Evolutionary conservation across 2,888 invertebrate species (phyloP), one percentile per base, ranked within the genome.

Genomic region (Stenolophus ochropezus): DNA sequence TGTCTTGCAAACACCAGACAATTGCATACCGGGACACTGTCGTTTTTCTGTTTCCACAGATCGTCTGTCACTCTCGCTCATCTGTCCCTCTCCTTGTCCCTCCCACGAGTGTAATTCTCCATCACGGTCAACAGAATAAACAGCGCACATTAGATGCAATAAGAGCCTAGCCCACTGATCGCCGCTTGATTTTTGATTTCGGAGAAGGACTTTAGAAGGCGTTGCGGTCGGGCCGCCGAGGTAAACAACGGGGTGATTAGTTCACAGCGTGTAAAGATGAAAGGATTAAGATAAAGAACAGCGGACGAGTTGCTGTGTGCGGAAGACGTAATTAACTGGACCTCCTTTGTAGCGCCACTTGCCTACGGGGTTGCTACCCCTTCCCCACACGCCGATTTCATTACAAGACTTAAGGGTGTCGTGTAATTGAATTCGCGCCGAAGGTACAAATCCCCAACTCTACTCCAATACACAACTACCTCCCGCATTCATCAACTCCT

Each of bases 1-100:
- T 78, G 78, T 78, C 69, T 78, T 51, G 78, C 49, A 78, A 75
- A 75, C 75, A 27, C 56, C 75, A 75, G 75, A 75, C 75, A 49
- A 77, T 77, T 56, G 47, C 77, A 77, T 61, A 77, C 77, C 73
- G 73, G 73, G 73, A 47, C 73, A 73, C 49, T 73, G 49, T 73
- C 47, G 71, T 71, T 71, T 71, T 71, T 71, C 71, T 71, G 71
- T 71, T 71, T 71, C 47, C 47, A 71, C 47, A 71, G 20, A 71
- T 42, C 21, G n/a, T 42, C 71, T 71, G 11, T 71, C 71, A 18
- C 42, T 42, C 42, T 71, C 27, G 14, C 65, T n/a, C 65, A 21
- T 25, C 25, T 51, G 23, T 42, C 14, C 51, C 8, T 23, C n/a
- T 23, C 51, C 21, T 16, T 69, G 2, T 27, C 69, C 25, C 5